A percentile compares a stretch with the other conserved stretches of the same genome.
Evolutionary conservation across 2,113 vertebrate genomes (phyloP).

Genomic region (Acinonyx jubatus): DNA sequence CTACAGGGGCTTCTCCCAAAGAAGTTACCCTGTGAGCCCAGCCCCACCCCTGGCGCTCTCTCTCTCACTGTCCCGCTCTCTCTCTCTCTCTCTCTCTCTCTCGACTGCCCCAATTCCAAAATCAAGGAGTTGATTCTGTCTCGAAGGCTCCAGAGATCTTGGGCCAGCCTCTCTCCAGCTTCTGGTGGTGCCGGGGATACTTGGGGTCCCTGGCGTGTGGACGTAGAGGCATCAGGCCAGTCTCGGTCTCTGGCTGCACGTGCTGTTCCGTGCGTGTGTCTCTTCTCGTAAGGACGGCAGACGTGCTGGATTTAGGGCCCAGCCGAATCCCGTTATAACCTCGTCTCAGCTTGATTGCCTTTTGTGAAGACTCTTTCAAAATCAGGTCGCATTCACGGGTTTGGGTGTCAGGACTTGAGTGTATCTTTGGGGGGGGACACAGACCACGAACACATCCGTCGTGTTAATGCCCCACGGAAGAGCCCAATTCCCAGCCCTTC

Average conservation of each 20-base stretch:
- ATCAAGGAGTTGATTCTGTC: too few species aligned
- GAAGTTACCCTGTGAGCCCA: not conserved
- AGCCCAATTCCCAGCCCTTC: not conserved
- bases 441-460: not conserved
- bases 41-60: not conserved
- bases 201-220: not conserved
- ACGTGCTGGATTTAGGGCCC: not conserved
- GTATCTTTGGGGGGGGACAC: accelerated
- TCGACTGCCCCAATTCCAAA: not conserved
- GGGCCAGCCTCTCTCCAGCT: too few species aligned
- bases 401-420: not conserved
- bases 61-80: accelerated
- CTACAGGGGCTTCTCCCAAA: not conserved
- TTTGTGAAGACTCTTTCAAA: not conserved
- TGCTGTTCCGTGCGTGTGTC: accelerated
- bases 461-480: not conserved
- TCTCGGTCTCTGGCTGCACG: accelerated
- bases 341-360: not conserved
- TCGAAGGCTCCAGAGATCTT: not conserved
- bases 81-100: too few species aligned
- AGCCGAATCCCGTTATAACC: not conserved
- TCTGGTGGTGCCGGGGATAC: accelerated
- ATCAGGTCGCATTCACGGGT: not conserved
- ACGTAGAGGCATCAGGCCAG: accelerated
- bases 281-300: not conserved